Base-by-base conservation (phyloP, 92 coral and sea anemone genomes). In the Porites divaricata region DNA sequence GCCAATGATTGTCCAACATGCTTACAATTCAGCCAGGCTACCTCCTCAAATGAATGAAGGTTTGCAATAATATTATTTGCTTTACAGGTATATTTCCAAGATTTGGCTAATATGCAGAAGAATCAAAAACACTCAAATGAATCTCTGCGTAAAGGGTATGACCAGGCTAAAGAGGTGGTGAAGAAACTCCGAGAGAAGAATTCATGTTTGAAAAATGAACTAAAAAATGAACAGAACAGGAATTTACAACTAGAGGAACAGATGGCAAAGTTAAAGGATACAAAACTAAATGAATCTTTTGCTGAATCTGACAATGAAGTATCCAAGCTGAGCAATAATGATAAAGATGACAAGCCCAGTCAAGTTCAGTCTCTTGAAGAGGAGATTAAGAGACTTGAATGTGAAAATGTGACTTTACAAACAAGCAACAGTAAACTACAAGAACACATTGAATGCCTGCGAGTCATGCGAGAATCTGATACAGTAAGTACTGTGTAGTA, bases 121-220 rank as follows among this genome's bases (percentile, higher is more conserved):
- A 74, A n/a, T 14, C 92, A 91, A 56, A 88, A 81, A 35, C 84
- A 88, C 68, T 35, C 77, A 54, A 87, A 61, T 22, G 94, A 89
- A 66, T 65, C 57, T 11, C 49, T 89, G 24, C 79, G 87, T 35
- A 61, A 65, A 62, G 95, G 91, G 17, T 94, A 94, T 74, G 89
- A 91, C 28, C 88, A 83, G 56, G 98, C 98, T 2, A 91, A 79
- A 70, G 89, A 91, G 15, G 89, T 89, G 35, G 93, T 94, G 54
- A 87, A 63, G 72, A 89, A 89, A 20, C 88, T 94, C 67, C 70
- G 95, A 68, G 91, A 88, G 23, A 92, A 85, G 58, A 91, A 87
- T 69, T 63, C 77, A 20, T 72, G 76, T 63, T 75, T 94, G 15
- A 89, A 89, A 80, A 73, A 76, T 66, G 92, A 91, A 9, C 76